Conservation (phyloP, 2,113 vertebrate species). For the Onychorhynchus coronatus region DNA sequence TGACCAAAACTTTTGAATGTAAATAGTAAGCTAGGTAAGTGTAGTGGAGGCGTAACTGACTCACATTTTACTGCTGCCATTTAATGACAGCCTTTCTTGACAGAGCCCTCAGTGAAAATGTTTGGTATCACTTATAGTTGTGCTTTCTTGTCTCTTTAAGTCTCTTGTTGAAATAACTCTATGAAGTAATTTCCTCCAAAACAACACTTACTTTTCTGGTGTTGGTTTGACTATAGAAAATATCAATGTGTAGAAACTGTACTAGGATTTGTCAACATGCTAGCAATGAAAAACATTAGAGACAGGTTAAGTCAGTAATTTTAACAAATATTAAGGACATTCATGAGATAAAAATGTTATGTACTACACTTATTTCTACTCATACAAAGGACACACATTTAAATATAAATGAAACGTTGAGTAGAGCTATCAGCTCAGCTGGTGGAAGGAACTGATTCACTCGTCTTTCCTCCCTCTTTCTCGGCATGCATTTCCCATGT, state of each 20-base stretch:
- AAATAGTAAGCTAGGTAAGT: background rate
- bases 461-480: background rate
- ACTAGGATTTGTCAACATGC: background rate
- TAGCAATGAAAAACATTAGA: background rate
- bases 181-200: background rate
- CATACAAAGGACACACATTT: too few relatives aligned
- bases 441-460: background rate
- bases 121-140: background rate
- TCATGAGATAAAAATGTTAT: rapidly evolving
- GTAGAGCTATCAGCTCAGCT: background rate
- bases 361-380: background rate
- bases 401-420: background rate
- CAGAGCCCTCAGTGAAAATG: background rate
- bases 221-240: background rate
- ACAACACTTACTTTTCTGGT: background rate
- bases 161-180: background rate
- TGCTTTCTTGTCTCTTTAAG: background rate
- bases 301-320: background rate
- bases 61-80: background rate
- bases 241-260: background rate
- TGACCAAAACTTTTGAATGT: background rate
- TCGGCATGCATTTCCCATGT: background rate
- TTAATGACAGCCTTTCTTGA: background rate
- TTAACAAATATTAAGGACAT: background rate
- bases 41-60: background rate